These are phyloP conservation scores for Ranitomeya variabilis DNA, from an alignment of 2,113 vertebrate species.

Conservation along the genomic window DNA sequence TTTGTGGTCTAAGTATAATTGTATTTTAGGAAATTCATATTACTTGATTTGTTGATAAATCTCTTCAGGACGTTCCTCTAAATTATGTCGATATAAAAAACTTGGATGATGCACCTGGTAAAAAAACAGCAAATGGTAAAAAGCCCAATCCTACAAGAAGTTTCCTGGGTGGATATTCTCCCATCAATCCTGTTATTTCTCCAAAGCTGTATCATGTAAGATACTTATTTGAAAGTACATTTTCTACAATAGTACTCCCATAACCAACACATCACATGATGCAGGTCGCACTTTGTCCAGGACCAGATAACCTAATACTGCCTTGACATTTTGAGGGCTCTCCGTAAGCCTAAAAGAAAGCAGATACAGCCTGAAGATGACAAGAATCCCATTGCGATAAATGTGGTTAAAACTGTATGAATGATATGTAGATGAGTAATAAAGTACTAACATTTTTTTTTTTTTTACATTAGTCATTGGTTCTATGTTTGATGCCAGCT, in stretches of 20 bases:
- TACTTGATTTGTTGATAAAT: neutral
- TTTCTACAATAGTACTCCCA: too few species aligned
- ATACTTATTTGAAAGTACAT: neutral
- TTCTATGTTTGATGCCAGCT: conserved; percentile 28
- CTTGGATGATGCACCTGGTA: neutral
- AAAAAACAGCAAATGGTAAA: neutral
- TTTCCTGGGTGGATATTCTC: neutral
- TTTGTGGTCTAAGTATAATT: neutral
- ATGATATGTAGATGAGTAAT: conserved; percentile 28
- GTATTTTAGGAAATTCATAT: neutral
- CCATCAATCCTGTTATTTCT: neutral
- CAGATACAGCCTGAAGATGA: conserved; percentile 9
- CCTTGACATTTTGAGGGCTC: neutral
- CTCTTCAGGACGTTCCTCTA: neutral
- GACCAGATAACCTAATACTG: neutral
- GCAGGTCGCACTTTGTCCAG: neutral
- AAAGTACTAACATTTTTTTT: neutral
- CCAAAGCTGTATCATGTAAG: neutral
- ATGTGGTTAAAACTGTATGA: conserved; percentile 11
- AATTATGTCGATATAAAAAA: neutral
- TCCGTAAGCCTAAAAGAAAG: conserved; percentile 18
- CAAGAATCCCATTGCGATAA: conserved; percentile 1
- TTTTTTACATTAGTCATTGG: neutral
- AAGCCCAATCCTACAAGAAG: neutral
- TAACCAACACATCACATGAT: neutral